These are phyloP conservation scores for Moxostoma hubbsi DNA, from an alignment of 2,797 vertebrate species.

Conservation along the genomic window DNA sequence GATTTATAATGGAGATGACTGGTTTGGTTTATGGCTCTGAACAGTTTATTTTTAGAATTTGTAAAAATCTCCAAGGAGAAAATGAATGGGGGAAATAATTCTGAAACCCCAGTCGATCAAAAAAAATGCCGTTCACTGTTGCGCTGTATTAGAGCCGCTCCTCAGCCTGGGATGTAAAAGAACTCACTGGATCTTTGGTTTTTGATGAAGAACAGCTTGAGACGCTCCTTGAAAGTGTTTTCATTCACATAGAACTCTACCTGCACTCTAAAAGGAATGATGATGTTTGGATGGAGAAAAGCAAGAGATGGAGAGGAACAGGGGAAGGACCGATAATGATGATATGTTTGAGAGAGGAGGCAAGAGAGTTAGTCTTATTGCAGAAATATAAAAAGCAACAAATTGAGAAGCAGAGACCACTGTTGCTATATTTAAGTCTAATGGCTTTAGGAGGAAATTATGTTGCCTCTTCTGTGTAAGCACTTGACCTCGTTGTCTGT, in stretches of 20 bases:
- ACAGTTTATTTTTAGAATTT: too few species aligned
- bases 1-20: too few species aligned
- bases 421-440: constrained; percentile 67
- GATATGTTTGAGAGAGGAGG: constrained; percentile 39
- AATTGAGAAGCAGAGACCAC: constrained; percentile 59
- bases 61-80: too few species aligned
- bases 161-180: constrained; percentile 2
- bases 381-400: constrained; percentile 61
- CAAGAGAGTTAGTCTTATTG: constrained; percentile 53
- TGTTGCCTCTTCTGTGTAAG: constrained; percentile 60
- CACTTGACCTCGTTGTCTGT: constrained; percentile 72
- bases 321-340: constrained; percentile 36
- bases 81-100: too few species aligned
- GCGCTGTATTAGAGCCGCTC: background rate
- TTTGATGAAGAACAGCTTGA: constrained; percentile 90
- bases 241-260: constrained; percentile 89
- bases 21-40: too few species aligned
- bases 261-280: constrained; percentile 76
- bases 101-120: too few species aligned
- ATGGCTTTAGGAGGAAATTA: constrained; percentile 75
- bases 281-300: constrained; percentile 45
- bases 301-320: constrained; percentile 43
- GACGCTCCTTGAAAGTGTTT: constrained; percentile 87
- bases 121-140: too few species aligned
- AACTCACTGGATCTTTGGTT: constrained; percentile 90